Evolutionary conservation across 2,113 vertebrate genomes (phyloP), one percentile per base, ranked within the genome.

Genomic region (Oryzias curvinotus): DNA sequence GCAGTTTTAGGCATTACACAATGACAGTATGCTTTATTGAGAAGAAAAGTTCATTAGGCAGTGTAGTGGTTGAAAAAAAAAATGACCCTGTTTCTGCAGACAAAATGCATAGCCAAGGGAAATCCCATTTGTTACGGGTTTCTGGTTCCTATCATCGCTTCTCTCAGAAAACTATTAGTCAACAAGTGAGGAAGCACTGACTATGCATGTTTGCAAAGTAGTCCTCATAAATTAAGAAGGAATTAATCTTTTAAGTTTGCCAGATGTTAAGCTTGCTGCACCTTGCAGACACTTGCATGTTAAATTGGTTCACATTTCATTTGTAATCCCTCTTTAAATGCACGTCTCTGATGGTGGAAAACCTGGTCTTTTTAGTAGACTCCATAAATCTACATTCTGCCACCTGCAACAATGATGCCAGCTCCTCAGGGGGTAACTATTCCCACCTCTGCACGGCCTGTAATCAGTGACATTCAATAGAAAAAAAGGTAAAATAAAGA

Each of bases 291-390:
- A 78, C 69, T 85, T 75, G 77, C 63, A 67, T 55, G 67, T 82
- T 84, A 81, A 78, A 82, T 75, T 65, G 60, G 66, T 82, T 81
- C 80, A 75, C 75, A 66, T 84, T 86, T 74, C 54, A 77, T 81
- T 81, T 77, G 71, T 77, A 62, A 62, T 50, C 56, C 61, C 63
- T 68, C 83, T 89, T 73, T 53, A 71, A 76, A 85, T 73, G 64
- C 70, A 26, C 18, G 50, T 82, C 73, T 86, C 77, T 74, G n/a
- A 62, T 57, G 71, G 70, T 55, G 62, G 48, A 85, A 88, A 84
- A 87, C 75, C 84, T 89, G 87, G 70, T 85, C 82, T 74, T 87
- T 77, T 87, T 85, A 77, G 85, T 78, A 80, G 56, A 78, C 63
- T 16, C 43, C 83, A 83, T 63, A 83, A 73, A 86, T 71, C 70